Conservation (phyloP, 2,113 vertebrate species). For the Neoarius graeffei region DNA sequence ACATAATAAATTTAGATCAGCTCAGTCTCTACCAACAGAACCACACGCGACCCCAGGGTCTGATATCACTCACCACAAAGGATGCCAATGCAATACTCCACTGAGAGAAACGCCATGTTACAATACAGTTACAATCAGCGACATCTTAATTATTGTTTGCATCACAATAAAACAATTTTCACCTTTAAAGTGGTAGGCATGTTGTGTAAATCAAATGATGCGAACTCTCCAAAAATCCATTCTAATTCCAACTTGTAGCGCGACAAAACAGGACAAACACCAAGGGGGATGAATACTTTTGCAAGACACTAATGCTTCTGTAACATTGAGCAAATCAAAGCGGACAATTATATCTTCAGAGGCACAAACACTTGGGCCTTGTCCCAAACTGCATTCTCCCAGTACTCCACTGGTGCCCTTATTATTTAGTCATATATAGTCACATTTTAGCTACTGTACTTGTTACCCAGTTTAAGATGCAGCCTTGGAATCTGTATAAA, state of each 20-base stretch:
- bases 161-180: too few species aligned
- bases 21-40: neutral
- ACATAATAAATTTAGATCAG: slow-evolving; percentile 1
- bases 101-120: neutral
- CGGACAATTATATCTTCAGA: neutral
- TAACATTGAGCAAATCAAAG: neutral
- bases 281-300: too few species aligned
- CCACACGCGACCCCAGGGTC: neutral
- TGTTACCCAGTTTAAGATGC: neutral
- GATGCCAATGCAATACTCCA: neutral
- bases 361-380: neutral
- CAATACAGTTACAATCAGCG: too few species aligned
- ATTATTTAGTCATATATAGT: neutral
- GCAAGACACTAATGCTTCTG: neutral
- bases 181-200: too few species aligned
- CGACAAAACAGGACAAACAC: too few species aligned
- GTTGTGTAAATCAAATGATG: too few species aligned
- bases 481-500: neutral
- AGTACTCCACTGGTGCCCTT: neutral
- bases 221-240: too few species aligned
- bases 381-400: neutral
- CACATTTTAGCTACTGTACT: neutral
- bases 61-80: neutral
- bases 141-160: too few species aligned
- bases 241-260: too few species aligned